These are phyloP conservation scores for Formica selysi DNA, from an alignment of 1,140 invertebrate genomes.

Conservation along the genomic window DNA sequence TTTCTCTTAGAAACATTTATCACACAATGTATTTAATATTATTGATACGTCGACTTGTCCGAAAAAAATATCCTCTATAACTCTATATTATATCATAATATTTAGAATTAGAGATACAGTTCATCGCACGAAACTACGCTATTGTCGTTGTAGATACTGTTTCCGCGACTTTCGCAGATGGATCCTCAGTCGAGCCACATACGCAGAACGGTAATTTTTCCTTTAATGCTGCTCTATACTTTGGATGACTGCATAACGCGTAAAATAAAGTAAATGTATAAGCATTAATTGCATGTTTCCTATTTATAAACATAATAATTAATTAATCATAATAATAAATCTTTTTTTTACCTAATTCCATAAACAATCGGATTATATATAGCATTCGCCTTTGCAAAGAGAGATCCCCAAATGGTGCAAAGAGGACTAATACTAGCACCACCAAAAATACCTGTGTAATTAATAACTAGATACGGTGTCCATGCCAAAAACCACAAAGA, in stretches of 20 bases:
- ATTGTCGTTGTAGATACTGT: conserved; percentile 64
- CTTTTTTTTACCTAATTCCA: conserved; percentile 89
- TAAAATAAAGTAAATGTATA: conserved; percentile 64
- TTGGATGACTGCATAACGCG: conserved; percentile 89
- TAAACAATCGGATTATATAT: conserved; percentile 94
- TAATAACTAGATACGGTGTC: conserved; percentile 94
- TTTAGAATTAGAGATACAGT: conserved; percentile 22
- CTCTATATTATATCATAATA: neutral
- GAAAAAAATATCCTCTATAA: neutral
- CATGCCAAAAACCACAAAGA: conserved; percentile 94
- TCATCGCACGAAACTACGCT: neutral
- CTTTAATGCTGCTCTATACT: conserved; percentile 90
- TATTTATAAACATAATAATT: neutral
- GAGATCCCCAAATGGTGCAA: conserved; percentile 92
- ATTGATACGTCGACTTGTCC: neutral
- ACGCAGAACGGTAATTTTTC: conserved; percentile 91
- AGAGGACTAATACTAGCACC: conserved; percentile 90
- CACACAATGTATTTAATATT: neutral
- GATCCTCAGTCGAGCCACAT: conserved; percentile 83
- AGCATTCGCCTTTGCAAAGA: conserved; percentile 93
- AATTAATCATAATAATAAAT: too few species aligned
- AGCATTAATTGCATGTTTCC: neutral
- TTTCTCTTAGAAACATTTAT: conserved; percentile 5
- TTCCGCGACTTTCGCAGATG: conserved; percentile 69
- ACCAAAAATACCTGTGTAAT: conserved; percentile 92